Evolutionary conservation across 2,113 vertebrate species (phyloP), one percentile per base, ranked within the genome.

Genomic region (Callocephalon fimbriatum): DNA sequence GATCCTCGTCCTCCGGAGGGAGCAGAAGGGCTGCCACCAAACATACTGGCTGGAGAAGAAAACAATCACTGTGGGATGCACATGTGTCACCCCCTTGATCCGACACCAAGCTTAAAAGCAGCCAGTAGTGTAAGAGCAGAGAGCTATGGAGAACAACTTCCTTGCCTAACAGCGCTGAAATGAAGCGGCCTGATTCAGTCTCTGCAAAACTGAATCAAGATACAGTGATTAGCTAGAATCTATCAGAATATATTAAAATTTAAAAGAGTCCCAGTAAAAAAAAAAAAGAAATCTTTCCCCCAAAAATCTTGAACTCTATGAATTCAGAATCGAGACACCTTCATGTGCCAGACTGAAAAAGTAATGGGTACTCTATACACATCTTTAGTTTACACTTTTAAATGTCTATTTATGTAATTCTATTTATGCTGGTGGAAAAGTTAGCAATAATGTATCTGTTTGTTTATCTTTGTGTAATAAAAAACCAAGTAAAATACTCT

Each of bases 21-120:
- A 98, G 44, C 32, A 83, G 54, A 96, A 9, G 22, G 93, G 87
- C 74, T 98, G 98, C 42, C 86, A 97, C 4, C 79, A 93, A 2
- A 89, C 94, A 11, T 98, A 97, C 94, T 74, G 29, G 10, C 15
- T 98, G 87, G 98, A 98, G 91, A 98, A 98, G 94, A 97, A 97
- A 50, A 10, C 73, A 3, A 96, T 98, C 68, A 91, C 97, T 0
- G 98, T 98, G 72, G 98, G 98, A 47, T 98, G 98, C 40, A 98
- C 98, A 0, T 98, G 98, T 0, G 98, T 97, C 81, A 96, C 66
- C 6, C 98, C 98, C 17, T 42, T 97, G 27, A 48, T 97, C n/a
- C 92, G 2, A 45, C 82, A 93, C 42, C 95, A 97, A 61, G 74
- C 67, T 4, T 95, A 59, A 90, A 42, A 37, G 38, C 18, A 87